Evolutionary conservation across 1,140 invertebrate species (phyloP).

Genomic region (Yoshiicerus persimilis): DNA sequence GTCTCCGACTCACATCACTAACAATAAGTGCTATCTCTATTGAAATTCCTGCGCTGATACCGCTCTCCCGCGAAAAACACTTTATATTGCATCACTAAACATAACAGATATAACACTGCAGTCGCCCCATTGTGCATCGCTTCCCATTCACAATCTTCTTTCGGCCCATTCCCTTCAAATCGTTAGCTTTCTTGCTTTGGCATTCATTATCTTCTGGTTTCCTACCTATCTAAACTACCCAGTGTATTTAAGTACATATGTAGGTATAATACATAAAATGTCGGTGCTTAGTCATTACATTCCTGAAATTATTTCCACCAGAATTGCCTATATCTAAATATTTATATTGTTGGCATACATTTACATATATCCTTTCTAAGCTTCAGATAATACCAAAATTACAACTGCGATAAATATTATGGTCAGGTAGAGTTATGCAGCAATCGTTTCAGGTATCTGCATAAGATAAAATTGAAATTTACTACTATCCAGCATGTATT

Average conservation of each 20-base stretch:
- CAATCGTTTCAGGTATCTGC: not conserved
- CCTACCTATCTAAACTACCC: not conserved
- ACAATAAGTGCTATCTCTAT: slow-evolving; percentile 29
- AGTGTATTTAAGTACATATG: not conserved
- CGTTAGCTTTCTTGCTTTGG: not conserved
- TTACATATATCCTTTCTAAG: too few relatives aligned
- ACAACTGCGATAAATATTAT: too few relatives aligned
- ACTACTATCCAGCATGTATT: too few relatives aligned
- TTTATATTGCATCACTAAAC: not conserved
- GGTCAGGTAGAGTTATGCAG: too few relatives aligned
- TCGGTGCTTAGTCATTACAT: not conserved
- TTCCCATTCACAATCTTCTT: not conserved
- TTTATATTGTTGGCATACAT: not conserved
- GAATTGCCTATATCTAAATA: not conserved
- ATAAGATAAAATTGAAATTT: too few relatives aligned
- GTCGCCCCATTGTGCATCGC: not conserved
- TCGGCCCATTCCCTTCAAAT: not conserved
- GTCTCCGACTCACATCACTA: slow-evolving; percentile 23
- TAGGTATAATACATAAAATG: not conserved
- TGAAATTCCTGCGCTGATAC: slow-evolving; percentile 6
- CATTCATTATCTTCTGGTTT: not conserved
- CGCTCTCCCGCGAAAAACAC: not conserved
- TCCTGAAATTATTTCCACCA: not conserved
- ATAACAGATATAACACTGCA: not conserved
- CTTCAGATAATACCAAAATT: too few relatives aligned